A percentile compares a stretch with the other conserved stretches of the same genome.
Conservation (phyloP, 1,140 invertebrate species). For the Drosophila seguyi region DNA sequence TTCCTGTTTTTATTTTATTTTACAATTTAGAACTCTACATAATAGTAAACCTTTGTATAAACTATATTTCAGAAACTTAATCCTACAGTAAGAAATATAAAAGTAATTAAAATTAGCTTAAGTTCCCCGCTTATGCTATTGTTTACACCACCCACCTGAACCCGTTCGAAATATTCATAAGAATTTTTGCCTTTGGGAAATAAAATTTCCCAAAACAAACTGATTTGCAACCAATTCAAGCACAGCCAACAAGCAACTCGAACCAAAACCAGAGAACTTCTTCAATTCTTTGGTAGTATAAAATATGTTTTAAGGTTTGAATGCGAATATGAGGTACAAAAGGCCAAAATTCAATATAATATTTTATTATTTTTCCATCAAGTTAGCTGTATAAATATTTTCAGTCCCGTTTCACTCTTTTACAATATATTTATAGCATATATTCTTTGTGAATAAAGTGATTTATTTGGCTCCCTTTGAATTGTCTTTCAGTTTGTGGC, state of each 20-base stretch:
- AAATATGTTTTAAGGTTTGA: constrained; percentile 34
- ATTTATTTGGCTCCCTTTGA: constrained; percentile 5
- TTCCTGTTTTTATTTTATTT: no score
- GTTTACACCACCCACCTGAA: background rate
- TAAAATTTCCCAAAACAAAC: constrained; percentile 65
- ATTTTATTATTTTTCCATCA: background rate
- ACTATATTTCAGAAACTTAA: background rate
- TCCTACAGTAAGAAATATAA: background rate
- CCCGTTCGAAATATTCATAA: background rate
- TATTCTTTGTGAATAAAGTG: background rate
- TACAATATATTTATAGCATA: background rate
- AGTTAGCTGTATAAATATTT: background rate
- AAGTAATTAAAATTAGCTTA: background rate
- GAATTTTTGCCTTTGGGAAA: constrained; percentile 20
- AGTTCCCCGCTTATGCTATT: background rate
- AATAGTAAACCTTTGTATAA: no score
- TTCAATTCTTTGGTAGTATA: constrained; percentile 23
- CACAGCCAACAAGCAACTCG: constrained; percentile 21
- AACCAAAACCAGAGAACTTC: constrained; percentile 33
- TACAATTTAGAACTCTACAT: no score
- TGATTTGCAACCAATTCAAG: constrained; percentile 15
- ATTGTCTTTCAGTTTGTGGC: background rate
- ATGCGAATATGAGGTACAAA: constrained; percentile 5
- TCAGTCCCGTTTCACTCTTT: background rate
- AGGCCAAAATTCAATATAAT: background rate